Base-by-base conservation (phyloP, 2,888 invertebrate genomes). In the Homarus gammarus region DNA sequence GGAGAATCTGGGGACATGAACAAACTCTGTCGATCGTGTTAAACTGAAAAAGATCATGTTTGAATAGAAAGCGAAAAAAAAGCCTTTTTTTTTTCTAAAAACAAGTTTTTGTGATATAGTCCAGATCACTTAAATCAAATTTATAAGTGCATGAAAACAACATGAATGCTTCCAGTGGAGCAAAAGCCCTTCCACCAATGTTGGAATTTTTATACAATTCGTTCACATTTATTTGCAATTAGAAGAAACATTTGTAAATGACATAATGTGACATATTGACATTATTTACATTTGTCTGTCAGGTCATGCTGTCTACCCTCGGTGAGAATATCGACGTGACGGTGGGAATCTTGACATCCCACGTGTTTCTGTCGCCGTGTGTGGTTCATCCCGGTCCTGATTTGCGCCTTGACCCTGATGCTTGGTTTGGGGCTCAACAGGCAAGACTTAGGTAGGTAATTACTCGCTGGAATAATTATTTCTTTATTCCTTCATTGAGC, bases 391-490 rank as follows among this genome's bases (percentile, higher is more conserved):
- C 87, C 18, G 51, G 87, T 27, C 85, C 90, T 5, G 90, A 84
- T 51, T 44, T 90, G 22, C 49, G 64, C 49, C 49, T 56, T 22
- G 78, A 87, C 51, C 87, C 84, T 8, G 83, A 84, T 18, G 72
- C 84, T 51, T 90, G 90, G 90, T 90, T 90, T 81, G 84, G 44
- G 0, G 84, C 90, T 31, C 90, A 90, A 38, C 87, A 84, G 33
- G 87, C 79, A 40, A 87, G 87, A 18, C 84, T 90, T 38, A 90
- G 90, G 90, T 90, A 44, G 51, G 27, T 70, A 15, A 15, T 51
- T 56, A 36, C 3, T 15, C n/a, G 38, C 15, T 15, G 12, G 38
- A 8, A 22, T 51, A 12, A 27, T 33, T 40, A 12, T 38, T 27
- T 1, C 10, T 2, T 49, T 15, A 40, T 22, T 40, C 40, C 5